Base-by-base conservation (phyloP, 2,113 vertebrate species). In the Centropus unirufus region DNA sequence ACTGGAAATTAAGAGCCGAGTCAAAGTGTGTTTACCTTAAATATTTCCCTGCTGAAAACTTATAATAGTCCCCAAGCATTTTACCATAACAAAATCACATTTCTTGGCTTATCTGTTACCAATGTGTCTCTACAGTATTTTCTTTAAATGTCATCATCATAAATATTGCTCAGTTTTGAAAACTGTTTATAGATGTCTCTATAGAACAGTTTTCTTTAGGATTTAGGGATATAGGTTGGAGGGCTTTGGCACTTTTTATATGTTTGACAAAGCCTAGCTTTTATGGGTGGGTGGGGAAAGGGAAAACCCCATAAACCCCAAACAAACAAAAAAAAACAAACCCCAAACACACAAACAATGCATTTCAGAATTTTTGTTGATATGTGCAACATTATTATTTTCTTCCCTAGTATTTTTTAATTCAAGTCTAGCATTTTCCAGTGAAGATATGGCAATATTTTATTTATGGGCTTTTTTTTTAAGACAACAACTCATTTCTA, bases 301-400 rank as follows among this genome's bases (percentile, higher is more conserved):
- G 36, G 36, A 27, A 27, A 21, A 5, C 4, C 20, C 17, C 24
- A 13, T 21, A 30, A 30, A 14, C 11, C 11, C 15, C 10, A 75
- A 39, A 2, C 2, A 67, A 40, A 52, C 13, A 32, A 3, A 15
- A 16, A 8, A 2, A 7, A 29, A 57, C 52, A 3, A 61, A 22
- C 27, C 9, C 58, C 5, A 47, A 30, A 55, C 16, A 32, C 29
- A 55, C 8, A 3, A 58, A 40, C 36, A 21, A 5, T 0, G 0
- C 2, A 39, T 63, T 70, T 8, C 21, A 8, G 21, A 72, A 26
- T 36, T 15, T 11, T 42, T 83, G 8, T 70, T 63, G 69, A 16
- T 40, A 51, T 57, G 24, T 12, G 51, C 3, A 16, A 59, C 21
- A 58, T 16, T 67, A 11, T 61, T 86, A 51, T 77, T 68, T 86